Evolutionary conservation across 2,113 vertebrate genomes (phyloP), one percentile per base, ranked within the genome.

Genomic region (Verasper variegatus): DNA sequence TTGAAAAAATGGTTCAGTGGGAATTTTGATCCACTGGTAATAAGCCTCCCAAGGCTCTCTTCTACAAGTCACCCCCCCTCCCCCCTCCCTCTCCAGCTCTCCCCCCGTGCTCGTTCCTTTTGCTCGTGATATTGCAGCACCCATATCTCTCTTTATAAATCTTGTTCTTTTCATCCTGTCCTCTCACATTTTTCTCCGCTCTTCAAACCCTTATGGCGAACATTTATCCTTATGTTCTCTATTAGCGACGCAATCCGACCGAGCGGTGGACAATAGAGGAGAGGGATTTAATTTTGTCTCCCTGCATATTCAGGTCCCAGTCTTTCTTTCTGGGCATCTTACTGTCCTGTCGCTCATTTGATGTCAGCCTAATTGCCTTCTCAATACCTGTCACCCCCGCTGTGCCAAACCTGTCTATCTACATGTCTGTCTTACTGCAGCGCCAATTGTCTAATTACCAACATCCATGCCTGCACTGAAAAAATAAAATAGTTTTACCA

Each of bases 11-110:
- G 69, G 82, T 85, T 89, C 89, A 79, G 56, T 86, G 85, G 84
- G 89, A 93, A 76, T 92, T 88, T 89, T 86, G 88, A 91, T 92
- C 89, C 88, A 88, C 75, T 86, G 83, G 83, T 93, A 90, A 89
- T 93, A 86, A 90, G 84, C 84, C 76, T 86, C 57, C 62, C n/a
- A 83, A 85, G 76, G 81, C 74, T 87, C 78, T 86, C 72, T 56
- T 80, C 76, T 68, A 76, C 40, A 21, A 49, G 35, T 58, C 61
- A 2, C 31, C 27, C 58, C 1, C 27, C 9, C 37, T 67, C 6
- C 47, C 63, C 47, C 5, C 58, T n/a, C 59, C 31, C 31, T 4
- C 37, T 35, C 10, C 27, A 27, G 27, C 5, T 11, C 10, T 70
- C 42, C 47, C 51, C 18, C 47, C 15, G 6, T 51, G 15, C 17